A percentile compares a stretch with the other conserved stretches of the same genome.
These are phyloP conservation scores for Orycteropus afer DNA, from an alignment of 2,113 vertebrate species.

Conservation along the genomic window DNA sequence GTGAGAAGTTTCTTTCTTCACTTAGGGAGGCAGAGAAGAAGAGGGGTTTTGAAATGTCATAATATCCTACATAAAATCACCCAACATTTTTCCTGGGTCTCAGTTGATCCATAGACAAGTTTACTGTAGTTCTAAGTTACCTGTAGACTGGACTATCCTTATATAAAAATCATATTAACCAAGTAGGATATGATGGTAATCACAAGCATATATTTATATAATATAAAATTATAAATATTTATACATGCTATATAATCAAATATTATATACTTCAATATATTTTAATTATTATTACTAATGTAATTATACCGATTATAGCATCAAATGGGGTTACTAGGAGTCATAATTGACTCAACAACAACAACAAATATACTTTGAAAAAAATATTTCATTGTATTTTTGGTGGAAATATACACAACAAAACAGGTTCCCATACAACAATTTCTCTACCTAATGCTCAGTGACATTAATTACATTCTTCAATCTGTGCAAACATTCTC, in stretches of 20 bases:
- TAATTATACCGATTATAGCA: not conserved
- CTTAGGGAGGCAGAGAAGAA: not conserved
- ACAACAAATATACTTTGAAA: not conserved
- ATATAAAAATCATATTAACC: not conserved
- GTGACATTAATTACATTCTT: not conserved
- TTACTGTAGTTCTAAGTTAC: not conserved
- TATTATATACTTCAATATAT: not conserved
- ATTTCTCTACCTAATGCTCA: not conserved
- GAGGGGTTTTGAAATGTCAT: not conserved
- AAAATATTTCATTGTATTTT: not conserved
- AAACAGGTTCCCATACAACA: not conserved
- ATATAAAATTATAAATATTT: not conserved
- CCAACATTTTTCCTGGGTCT: not conserved
- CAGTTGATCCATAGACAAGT: not conserved
- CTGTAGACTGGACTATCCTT: not conserved
- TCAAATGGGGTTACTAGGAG: not conserved
- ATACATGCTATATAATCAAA: not conserved
- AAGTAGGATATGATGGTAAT: not conserved
- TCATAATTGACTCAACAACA: not conserved
- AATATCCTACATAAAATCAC: not conserved
- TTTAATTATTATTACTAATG: not conserved
- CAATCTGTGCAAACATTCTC: not conserved
- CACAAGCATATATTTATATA: not conserved
- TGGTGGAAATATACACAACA: not conserved
- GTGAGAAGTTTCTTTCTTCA: conserved; percentile 61